Evolutionary conservation across 2,113 vertebrate genomes (phyloP).

Genomic region (Orcinus orca): DNA sequence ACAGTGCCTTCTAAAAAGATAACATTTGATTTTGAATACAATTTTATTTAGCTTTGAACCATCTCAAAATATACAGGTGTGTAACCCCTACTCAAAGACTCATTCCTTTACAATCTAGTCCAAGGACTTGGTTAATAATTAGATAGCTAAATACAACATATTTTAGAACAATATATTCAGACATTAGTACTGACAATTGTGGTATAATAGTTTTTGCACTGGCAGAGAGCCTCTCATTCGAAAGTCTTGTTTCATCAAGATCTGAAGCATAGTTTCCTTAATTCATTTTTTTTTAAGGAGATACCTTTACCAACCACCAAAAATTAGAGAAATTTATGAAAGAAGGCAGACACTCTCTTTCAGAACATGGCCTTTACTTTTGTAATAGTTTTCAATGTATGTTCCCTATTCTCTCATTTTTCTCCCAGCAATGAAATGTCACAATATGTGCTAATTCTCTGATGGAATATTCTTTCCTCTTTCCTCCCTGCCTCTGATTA

Average conservation of each 20-base stretch:
- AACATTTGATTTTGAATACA: conserved; percentile 15
- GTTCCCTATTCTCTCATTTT: not conserved
- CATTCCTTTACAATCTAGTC: not conserved
- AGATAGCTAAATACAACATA: not conserved
- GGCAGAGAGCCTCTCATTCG: not conserved
- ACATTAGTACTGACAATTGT: not conserved
- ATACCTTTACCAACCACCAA: not conserved
- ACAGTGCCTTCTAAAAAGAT: not conserved
- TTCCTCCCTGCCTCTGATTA: not conserved
- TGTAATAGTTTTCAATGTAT: not conserved
- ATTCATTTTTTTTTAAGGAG: not conserved
- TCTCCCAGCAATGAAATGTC: not conserved
- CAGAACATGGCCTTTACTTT: not conserved
- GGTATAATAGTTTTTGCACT: not conserved
- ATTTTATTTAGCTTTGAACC: not conserved
- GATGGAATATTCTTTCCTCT: not conserved
- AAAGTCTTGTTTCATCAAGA: not conserved
- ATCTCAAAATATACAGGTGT: not conserved
- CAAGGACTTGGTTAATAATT: not conserved
- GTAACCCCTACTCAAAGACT: not conserved
- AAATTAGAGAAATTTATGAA: not conserved
- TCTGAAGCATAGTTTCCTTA: not conserved
- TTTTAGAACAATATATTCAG: not conserved
- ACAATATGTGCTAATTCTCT: not conserved
- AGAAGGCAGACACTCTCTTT: not conserved